phyloP scores from a whole-genome alignment of 2,888 invertebrate genomes.

The Acronicta alni region DNA sequence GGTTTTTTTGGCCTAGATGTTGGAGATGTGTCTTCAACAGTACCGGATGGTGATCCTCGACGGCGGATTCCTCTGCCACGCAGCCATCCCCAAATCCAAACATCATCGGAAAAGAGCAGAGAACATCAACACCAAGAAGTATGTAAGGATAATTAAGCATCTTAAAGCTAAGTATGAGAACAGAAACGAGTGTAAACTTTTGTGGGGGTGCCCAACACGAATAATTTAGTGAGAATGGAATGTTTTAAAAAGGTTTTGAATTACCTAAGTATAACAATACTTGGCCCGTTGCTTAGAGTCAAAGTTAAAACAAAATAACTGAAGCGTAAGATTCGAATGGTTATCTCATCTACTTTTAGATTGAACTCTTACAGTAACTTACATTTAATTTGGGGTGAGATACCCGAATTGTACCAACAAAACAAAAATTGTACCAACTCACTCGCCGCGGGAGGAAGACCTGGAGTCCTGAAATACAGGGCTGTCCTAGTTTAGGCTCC shows the following conservation, averaged over 20 bases:
- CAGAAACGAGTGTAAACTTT: slow-evolving; percentile 77
- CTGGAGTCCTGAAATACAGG: too few species aligned
- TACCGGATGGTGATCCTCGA: slow-evolving; percentile 93
- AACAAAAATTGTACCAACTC: too few species aligned
- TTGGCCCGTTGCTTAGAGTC: background rate
- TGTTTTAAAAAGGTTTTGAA: slow-evolving; percentile 5
- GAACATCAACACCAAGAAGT: slow-evolving; percentile 81
- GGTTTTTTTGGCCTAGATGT: slow-evolving; percentile 88
- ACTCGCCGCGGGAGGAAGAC: too few species aligned
- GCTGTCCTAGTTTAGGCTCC: slow-evolving; percentile 2
- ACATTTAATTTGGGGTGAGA: background rate
- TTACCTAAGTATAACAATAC: slow-evolving; percentile 5
- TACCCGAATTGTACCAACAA: too few species aligned
- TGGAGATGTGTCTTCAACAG: slow-evolving; percentile 93
- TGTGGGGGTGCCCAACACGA: slow-evolving; percentile 63
- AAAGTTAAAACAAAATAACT: background rate
- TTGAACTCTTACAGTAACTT: background rate
- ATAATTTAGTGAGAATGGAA: background rate
- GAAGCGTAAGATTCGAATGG: background rate
- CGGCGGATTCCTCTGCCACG: slow-evolving; percentile 93
- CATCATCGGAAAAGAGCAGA: slow-evolving; percentile 67
- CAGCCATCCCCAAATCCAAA: slow-evolving; percentile 76
- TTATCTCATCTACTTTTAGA: background rate
- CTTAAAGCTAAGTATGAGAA: slow-evolving; percentile 84
- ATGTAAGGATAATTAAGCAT: slow-evolving; percentile 81